These are phyloP conservation scores for Lepidurus arcticus DNA, from an alignment of 1,140 invertebrate species.

Conservation along the genomic window DNA sequence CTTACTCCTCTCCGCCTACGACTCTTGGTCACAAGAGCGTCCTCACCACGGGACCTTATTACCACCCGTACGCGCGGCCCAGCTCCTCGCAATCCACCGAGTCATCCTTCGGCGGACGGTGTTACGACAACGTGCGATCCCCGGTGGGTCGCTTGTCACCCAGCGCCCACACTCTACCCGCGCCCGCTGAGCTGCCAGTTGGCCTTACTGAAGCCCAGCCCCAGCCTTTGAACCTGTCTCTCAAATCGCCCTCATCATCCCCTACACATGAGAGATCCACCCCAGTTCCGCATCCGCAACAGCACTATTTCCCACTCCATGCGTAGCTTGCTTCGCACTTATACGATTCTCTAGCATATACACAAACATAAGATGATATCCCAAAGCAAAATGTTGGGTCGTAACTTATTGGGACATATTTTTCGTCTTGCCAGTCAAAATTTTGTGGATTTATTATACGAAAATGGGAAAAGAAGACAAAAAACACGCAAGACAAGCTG, in stretches of 20 bases:
- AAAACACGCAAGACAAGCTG: not conserved
- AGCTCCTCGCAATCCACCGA: slow-evolving; percentile 44
- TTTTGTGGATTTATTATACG: not conserved
- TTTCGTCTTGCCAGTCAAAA: slow-evolving; percentile 21
- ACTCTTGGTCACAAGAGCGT: slow-evolving; percentile 42
- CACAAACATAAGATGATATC: not conserved
- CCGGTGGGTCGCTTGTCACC: slow-evolving; percentile 45
- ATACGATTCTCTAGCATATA: too few relatives aligned
- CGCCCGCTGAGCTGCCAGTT: slow-evolving; percentile 68
- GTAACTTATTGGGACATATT: not conserved
- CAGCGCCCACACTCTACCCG: slow-evolving; percentile 40
- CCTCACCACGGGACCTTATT: slow-evolving; percentile 16
- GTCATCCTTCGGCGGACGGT: slow-evolving; percentile 44
- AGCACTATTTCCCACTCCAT: slow-evolving; percentile 34
- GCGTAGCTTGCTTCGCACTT: not conserved
- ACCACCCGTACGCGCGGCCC: slow-evolving; percentile 44
- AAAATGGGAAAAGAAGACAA: not conserved
- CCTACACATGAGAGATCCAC: slow-evolving; percentile 30
- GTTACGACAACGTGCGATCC: slow-evolving; percentile 46
- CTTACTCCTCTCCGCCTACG: slow-evolving; percentile 39
- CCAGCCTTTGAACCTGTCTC: slow-evolving; percentile 78
- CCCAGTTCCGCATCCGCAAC: slow-evolving; percentile 26
- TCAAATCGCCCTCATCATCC: slow-evolving; percentile 61
- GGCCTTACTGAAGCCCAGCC: slow-evolving; percentile 64
- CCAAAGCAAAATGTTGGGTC: not conserved